Conservation (phyloP, 2,888 invertebrate species). For the Buathra laborator region DNA sequence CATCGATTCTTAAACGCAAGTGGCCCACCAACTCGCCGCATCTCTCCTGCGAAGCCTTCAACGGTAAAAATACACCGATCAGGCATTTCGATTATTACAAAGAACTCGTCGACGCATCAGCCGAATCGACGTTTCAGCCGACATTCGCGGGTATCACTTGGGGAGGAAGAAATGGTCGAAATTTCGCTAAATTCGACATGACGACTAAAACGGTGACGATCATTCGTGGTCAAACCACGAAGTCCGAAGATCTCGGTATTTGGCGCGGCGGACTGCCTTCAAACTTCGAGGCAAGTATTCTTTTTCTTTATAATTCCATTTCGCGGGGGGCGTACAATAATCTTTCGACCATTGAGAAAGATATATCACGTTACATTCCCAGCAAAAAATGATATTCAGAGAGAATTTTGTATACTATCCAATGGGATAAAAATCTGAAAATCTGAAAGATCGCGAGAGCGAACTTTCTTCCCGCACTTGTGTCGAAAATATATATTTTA, state of each 20-base stretch:
- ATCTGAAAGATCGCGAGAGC: too few relatives aligned
- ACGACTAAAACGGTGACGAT: constrained; percentile 87
- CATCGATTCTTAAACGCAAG: constrained; percentile 86
- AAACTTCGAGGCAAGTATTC: constrained; percentile 86
- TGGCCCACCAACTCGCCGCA: constrained; percentile 92
- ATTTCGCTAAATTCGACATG: constrained; percentile 79
- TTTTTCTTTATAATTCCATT: not conserved
- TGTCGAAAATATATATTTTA: too few relatives aligned
- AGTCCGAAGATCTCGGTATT: constrained; percentile 90
- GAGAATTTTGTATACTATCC: too few relatives aligned
- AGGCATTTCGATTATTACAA: constrained; percentile 89
- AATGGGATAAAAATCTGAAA: too few relatives aligned
- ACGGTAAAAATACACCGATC: constrained; percentile 91
- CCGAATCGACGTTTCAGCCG: constrained; percentile 71
- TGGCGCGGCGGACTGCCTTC: constrained; percentile 93
- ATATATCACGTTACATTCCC: not conserved
- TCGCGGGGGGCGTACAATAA: too few relatives aligned
- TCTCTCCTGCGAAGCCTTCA: constrained; percentile 92
- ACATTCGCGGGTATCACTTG: constrained; percentile 78
- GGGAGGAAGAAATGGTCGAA: constrained; percentile 79
- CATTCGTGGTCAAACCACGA: constrained; percentile 90
- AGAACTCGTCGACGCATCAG: constrained; percentile 70
- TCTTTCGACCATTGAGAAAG: too few relatives aligned
- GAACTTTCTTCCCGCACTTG: too few relatives aligned
- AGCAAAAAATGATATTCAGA: too few relatives aligned